Evolutionary conservation across 2,113 vertebrate genomes (phyloP).

Genomic region (Rhineura floridana): DNA sequence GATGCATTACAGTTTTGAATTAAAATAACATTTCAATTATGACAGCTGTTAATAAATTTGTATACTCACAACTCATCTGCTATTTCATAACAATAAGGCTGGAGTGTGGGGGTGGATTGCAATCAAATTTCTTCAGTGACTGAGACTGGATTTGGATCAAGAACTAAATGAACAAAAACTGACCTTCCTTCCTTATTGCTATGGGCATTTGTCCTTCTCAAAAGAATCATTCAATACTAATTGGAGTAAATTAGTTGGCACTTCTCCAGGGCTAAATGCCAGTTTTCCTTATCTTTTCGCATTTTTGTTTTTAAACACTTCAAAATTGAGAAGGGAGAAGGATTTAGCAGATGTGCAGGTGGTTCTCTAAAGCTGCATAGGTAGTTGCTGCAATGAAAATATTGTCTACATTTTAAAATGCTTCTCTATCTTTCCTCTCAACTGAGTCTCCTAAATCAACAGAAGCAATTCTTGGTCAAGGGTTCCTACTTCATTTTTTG

Average conservation of each 20-base stretch:
- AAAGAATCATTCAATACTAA: conserved; percentile 6
- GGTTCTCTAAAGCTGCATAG: not conserved
- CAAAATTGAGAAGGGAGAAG: not conserved
- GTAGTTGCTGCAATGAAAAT: not conserved
- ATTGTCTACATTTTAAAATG: not conserved
- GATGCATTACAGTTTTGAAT: conserved; percentile 66
- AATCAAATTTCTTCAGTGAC: not conserved
- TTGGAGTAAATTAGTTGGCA: not conserved
- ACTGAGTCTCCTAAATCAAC: not conserved
- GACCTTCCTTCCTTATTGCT: not conserved
- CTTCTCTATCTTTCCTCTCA: not conserved
- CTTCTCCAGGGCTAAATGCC: not conserved
- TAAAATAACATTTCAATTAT: conserved; percentile 68
- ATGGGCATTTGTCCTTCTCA: not conserved
- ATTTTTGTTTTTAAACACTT: not conserved
- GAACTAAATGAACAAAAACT: not conserved
- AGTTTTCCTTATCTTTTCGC: accelerated
- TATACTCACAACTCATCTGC: accelerated
- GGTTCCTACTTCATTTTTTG: not conserved
- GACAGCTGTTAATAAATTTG: conserved; percentile 45
- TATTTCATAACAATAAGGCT: not conserved
- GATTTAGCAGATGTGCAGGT: not conserved
- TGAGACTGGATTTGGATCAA: not conserved
- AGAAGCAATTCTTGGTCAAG: not conserved
- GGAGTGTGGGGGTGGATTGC: not conserved